A percentile compares a stretch with the other conserved stretches of the same genome.
phyloP scores from a whole-genome alignment of 2,888 invertebrate species.

The Agonopterix arenella region DNA sequence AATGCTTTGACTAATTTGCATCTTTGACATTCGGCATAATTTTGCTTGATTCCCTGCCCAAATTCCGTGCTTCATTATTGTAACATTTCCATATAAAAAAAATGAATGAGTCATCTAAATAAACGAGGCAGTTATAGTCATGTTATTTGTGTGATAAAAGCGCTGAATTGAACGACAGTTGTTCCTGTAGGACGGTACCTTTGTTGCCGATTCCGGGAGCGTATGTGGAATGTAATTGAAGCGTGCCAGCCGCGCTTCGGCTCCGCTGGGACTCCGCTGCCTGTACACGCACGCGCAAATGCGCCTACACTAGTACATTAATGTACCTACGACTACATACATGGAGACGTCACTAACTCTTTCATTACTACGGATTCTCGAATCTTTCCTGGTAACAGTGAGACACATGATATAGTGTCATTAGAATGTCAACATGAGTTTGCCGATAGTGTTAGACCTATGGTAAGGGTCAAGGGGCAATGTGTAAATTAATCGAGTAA shows the following conservation, averaged over 20 bases:
- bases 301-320: slow-evolving; percentile 12
- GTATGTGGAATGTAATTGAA: slow-evolving; percentile 59
- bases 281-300: slow-evolving; percentile 32
- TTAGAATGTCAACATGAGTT: neutral
- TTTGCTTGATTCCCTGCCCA: slow-evolving; percentile 13
- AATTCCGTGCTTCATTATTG: slow-evolving; percentile 16
- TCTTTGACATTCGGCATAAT: slow-evolving; percentile 16
- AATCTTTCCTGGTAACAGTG: neutral
- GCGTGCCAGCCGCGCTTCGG: slow-evolving; percentile 42
- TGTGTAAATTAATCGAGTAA: slow-evolving; percentile 23
- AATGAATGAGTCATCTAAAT: slow-evolving; percentile 17
- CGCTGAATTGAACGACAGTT: slow-evolving; percentile 37
- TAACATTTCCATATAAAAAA: slow-evolving; percentile 9
- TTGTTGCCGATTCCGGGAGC: slow-evolving; percentile 47
- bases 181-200: slow-evolving; percentile 23
- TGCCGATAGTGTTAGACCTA: neutral
- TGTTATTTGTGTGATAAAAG: slow-evolving; percentile 21
- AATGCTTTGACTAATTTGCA: slow-evolving; percentile 18
- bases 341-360: neutral
- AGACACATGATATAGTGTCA: too few relatives aligned
- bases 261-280: slow-evolving; percentile 39
- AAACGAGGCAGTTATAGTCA: slow-evolving; percentile 15
- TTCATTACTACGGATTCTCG: slow-evolving; percentile 3
- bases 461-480: too few relatives aligned
- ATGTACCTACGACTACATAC: neutral